Base-by-base conservation (phyloP, 2,888 invertebrate species). In the Stenotaenia linearis region DNA sequence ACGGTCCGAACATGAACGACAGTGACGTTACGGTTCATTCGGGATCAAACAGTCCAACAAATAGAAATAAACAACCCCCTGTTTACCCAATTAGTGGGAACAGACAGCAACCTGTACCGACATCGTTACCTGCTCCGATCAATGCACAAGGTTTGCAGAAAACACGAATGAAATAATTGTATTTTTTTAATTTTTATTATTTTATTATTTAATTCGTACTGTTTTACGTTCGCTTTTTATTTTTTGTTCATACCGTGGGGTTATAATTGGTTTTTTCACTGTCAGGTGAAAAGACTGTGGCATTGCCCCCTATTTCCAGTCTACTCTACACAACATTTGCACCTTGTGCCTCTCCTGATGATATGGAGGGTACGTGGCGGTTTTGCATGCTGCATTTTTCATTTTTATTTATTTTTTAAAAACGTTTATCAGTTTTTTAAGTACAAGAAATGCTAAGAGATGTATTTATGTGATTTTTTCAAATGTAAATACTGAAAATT, bases 1-100 rank as follows among this genome's bases (percentile, higher is more conserved):
- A 80, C 32, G 80, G 78, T 6, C 80, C 80, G 32, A 50, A 81
- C 6, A 75, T 80, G 79, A 78, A 80, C 75, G 75, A 77, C 9
- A 80, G 78, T 28, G 75, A 75, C 40, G 61, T 28, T 9, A 56
- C 78, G 10, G 80, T 80, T 32, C 80, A 79, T 40, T 80, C 80
- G 15, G 80, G 80, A 30, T 79, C 80, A 0, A 80, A 61, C 21
- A 80, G 80, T 25, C 80, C 80, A 1, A 79, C 28, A 12, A 78
- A 7, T 28, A 18, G 25, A 6, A 77, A 23, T 10, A 37, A 40
- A 21, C 77, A 7, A 45, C 25, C 56, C 1, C 28, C 45, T 21
- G 45, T 45, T 9, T 78, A 45, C 18, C 78, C 78, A 10, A 35
- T 35, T 37, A 37, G 28, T 28, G 74, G 32, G 5, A 75, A 75